Conservation (phyloP, 2,797 vertebrate genomes). For the Tiaroga cobitis region DNA sequence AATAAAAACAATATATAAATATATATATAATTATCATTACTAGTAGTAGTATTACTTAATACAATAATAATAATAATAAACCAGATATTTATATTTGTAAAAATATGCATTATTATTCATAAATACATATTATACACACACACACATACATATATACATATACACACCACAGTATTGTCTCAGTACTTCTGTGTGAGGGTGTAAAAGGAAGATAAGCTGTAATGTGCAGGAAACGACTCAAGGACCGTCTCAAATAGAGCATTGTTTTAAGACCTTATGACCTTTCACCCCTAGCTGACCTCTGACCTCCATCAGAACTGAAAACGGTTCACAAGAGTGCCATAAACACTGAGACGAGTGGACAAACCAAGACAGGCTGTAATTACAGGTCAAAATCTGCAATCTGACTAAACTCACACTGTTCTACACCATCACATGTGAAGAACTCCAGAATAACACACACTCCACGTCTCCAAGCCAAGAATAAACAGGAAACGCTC, state of each 20-base stretch:
- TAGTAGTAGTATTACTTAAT: too few relatives aligned
- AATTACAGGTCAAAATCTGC: background rate
- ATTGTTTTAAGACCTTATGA: background rate
- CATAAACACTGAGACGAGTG: background rate
- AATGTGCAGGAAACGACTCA: background rate
- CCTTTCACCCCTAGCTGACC: background rate
- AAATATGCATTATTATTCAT: too few relatives aligned
- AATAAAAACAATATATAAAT: too few relatives aligned
- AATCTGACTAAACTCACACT: background rate
- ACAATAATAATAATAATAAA: too few relatives aligned
- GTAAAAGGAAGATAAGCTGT: too few relatives aligned
- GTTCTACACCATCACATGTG: background rate
- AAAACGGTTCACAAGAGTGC: too few relatives aligned
- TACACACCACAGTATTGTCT: background rate
- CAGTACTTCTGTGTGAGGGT: background rate
- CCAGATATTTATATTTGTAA: too few relatives aligned
- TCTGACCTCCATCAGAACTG: background rate
- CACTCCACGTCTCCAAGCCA: background rate
- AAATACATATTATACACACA: too few relatives aligned
- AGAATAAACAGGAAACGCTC: constrained; percentile 5
- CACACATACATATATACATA: too few relatives aligned
- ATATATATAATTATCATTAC: too few relatives aligned
- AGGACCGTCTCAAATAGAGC: background rate
- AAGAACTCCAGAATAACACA: background rate
- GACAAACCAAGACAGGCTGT: background rate